These are phyloP conservation scores for Drosophila nigricruria DNA, from an alignment of 2,888 invertebrate species.

Conservation along the genomic window DNA sequence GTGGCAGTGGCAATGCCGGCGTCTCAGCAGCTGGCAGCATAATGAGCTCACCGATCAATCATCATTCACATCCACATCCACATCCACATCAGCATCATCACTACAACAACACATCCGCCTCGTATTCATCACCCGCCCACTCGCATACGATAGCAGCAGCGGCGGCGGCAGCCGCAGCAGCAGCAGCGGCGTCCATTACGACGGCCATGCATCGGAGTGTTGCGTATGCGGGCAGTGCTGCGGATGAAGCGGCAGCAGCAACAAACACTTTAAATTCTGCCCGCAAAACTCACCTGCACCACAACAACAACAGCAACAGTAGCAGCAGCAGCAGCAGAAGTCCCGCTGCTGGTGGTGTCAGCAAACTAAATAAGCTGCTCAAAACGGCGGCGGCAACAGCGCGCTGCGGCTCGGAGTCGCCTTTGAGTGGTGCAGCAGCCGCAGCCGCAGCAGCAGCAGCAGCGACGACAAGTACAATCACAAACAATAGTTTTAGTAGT, in stretches of 20 bases:
- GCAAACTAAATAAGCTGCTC: slow-evolving; percentile 81
- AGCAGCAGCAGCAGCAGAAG: slow-evolving; percentile 66
- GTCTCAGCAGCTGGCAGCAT: slow-evolving; percentile 78
- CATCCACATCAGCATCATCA: slow-evolving; percentile 53
- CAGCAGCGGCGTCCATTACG: slow-evolving; percentile 65
- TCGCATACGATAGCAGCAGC: slow-evolving; percentile 62
- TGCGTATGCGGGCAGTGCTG: slow-evolving; percentile 81
- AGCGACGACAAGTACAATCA: slow-evolving; percentile 82
- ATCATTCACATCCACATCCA: slow-evolving; percentile 54
- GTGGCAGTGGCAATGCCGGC: slow-evolving; percentile 85
- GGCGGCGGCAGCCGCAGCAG: slow-evolving; percentile 44
- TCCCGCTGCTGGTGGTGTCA: slow-evolving; percentile 56
- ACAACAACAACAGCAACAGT: slow-evolving; percentile 44
- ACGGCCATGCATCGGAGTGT: slow-evolving; percentile 80
- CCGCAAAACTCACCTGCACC: slow-evolving; percentile 67
- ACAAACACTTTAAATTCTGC: slow-evolving; percentile 28
- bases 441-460: slow-evolving; percentile 53
- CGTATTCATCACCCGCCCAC: slow-evolving; percentile 81
- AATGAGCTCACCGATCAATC: slow-evolving; percentile 76
- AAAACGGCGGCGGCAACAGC: slow-evolving; percentile 60
- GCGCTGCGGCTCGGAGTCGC: slow-evolving; percentile 86
- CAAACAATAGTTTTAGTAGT: slow-evolving; percentile 84
- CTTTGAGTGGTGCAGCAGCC: slow-evolving; percentile 61
- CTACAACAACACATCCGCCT: slow-evolving; percentile 71
- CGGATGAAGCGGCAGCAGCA: slow-evolving; percentile 65